Conservation (phyloP, 2,888 invertebrate species). For the Athalia rosae region DNA sequence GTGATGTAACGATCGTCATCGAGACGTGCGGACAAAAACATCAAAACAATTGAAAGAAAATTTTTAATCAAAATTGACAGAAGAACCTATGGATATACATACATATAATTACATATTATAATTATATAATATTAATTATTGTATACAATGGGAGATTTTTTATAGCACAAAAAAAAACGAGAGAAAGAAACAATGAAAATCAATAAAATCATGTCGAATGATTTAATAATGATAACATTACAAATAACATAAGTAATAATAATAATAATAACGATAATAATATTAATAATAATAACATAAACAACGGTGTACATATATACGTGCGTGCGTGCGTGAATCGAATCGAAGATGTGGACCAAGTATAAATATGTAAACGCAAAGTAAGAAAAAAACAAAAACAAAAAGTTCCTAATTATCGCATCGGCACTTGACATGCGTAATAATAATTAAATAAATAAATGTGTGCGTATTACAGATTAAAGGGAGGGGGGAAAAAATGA, state of each 20-base stretch:
- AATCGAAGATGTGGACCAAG: conserved; percentile 59
- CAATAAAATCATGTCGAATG: neutral
- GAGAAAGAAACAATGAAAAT: neutral
- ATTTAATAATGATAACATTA: neutral
- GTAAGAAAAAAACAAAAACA: conserved; percentile 8
- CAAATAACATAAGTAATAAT: neutral
- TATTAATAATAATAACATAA: neutral
- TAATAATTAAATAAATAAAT: neutral
- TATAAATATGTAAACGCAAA: conserved; percentile 49
- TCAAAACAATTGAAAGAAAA: too few relatives aligned
- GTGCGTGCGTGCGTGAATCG: conserved; percentile 48
- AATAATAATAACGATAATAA: neutral
- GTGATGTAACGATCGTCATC: too few relatives aligned
- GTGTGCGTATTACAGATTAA: conserved; percentile 15
- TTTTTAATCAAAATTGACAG: neutral
- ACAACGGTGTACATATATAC: conserved; percentile 46
- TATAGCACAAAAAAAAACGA: conserved; percentile 24
- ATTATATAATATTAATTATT: conserved; percentile 39
- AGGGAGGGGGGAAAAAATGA: neutral
- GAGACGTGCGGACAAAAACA: too few relatives aligned
- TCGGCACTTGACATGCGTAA: neutral
- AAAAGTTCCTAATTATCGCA: conserved; percentile 41
- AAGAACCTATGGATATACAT: conserved; percentile 48
- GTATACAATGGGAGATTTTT: conserved; percentile 47
- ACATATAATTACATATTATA: conserved; percentile 48